Evolutionary conservation across 2,888 invertebrate genomes (phyloP).

Genomic region (Oscheius sp.): DNA sequence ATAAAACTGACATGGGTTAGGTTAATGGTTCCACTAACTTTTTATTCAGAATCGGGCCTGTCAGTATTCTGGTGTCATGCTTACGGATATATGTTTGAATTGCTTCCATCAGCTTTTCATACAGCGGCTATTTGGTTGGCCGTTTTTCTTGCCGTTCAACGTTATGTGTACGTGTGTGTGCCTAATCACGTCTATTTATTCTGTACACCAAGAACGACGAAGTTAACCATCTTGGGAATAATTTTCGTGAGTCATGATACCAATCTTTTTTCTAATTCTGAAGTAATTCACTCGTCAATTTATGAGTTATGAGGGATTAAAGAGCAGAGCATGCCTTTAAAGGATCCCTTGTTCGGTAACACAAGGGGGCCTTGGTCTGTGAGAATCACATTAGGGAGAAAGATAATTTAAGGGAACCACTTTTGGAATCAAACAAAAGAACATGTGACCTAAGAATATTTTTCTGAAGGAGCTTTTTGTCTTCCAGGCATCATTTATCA

Average conservation of each 20-base stretch:
- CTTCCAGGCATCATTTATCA: slow-evolving; percentile 50
- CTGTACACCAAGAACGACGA: slow-evolving; percentile 78
- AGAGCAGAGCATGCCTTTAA: neutral
- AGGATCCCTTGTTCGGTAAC: neutral
- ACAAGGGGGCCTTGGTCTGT: neutral
- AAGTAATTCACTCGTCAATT: neutral
- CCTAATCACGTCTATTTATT: slow-evolving; percentile 85
- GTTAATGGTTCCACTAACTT: too few species aligned
- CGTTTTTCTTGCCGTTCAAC: slow-evolving; percentile 85
- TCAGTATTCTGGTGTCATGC: slow-evolving; percentile 68
- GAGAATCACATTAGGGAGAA: neutral
- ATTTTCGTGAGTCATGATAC: slow-evolving; percentile 52
- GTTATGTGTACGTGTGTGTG: slow-evolving; percentile 93
- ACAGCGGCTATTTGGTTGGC: slow-evolving; percentile 93
- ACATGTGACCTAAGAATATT: neutral
- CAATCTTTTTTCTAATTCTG: neutral
- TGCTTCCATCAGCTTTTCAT: slow-evolving; percentile 85
- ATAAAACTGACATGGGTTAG: slow-evolving; percentile 22
- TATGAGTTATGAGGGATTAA: neutral
- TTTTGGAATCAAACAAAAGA: slow-evolving; percentile 2
- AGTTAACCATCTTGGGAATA: slow-evolving; percentile 81
- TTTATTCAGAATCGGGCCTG: slow-evolving; percentile 37
- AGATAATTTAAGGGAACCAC: too few species aligned
- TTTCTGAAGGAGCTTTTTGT: neutral
- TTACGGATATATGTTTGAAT: slow-evolving; percentile 73